phyloP scores from a whole-genome alignment of 1,140 invertebrate species.

The Lineus longissimus region DNA sequence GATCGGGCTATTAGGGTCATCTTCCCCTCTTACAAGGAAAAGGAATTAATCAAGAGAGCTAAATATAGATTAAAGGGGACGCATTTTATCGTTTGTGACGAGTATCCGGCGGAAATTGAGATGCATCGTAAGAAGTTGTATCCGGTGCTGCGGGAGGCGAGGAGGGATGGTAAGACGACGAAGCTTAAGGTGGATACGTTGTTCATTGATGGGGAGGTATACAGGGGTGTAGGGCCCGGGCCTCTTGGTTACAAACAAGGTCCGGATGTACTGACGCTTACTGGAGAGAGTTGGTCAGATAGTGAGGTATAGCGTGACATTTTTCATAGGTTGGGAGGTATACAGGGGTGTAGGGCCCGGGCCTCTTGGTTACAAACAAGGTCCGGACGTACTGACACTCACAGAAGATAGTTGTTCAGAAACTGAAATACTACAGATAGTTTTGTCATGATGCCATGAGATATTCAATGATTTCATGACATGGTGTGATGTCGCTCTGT shows the following conservation, averaged over 20 bases:
- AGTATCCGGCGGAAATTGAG: background rate
- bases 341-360: background rate
- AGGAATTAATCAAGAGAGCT: background rate
- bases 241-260: background rate
- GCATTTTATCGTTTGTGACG: background rate
- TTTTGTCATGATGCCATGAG: no score
- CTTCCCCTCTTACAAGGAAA: background rate
- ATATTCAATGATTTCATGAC: no score
- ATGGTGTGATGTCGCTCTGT: no score
- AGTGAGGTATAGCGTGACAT: no score
- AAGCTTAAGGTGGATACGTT: background rate
- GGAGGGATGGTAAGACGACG: background rate
- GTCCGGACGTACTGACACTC: no score
- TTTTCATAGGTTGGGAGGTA: background rate
- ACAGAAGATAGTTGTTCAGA: no score
- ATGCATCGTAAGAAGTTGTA: background rate
- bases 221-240: background rate
- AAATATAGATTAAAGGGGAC: background rate
- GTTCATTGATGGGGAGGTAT: constrained; percentile 3
- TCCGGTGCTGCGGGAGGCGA: constrained; percentile 1
- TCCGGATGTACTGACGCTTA: no score
- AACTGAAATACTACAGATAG: no score
- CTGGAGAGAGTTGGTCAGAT: no score
- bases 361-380: background rate
- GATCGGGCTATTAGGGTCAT: background rate